phyloP scores from a whole-genome alignment of 2,888 invertebrate genomes.

The Tupiocoris notatus region DNA sequence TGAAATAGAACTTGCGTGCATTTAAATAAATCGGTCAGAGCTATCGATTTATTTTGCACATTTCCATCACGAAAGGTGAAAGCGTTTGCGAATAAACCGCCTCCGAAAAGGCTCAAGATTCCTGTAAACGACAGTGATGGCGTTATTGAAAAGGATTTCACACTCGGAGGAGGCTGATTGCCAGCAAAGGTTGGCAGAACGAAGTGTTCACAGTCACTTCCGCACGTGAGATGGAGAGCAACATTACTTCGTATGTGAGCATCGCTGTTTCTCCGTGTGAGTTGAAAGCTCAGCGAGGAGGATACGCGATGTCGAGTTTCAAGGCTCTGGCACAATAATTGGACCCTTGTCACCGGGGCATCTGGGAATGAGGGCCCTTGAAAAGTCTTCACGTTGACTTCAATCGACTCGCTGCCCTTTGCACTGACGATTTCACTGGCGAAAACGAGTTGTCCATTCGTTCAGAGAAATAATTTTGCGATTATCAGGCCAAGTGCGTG shows the following conservation, averaged over 20 bases:
- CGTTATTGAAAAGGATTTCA: background rate
- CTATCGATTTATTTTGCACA: no score
- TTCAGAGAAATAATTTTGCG: background rate
- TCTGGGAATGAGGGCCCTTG: background rate
- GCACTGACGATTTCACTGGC: background rate
- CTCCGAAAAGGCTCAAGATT: background rate
- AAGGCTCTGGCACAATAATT: background rate
- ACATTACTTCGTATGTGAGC: background rate
- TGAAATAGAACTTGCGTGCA: no score
- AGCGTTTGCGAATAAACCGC: background rate
- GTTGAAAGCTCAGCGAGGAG: background rate
- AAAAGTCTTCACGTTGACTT: background rate
- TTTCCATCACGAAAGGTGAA: conserved; percentile 6
- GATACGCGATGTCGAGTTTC: background rate
- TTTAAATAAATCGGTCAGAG: no score
- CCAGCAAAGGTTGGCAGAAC: background rate
- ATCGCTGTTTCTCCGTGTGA: no score
- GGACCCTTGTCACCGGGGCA: background rate
- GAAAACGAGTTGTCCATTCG: background rate
- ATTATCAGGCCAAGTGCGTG: background rate
- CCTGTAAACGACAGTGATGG: background rate
- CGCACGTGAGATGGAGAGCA: no score
- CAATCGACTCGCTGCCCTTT: background rate
- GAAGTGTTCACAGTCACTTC: background rate
- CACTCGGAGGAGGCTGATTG: background rate